A percentile compares a stretch with the other conserved stretches of the same genome.
Conservation (phyloP, 2,888 invertebrate species). For the Dryocosmus kuriphilus region DNA sequence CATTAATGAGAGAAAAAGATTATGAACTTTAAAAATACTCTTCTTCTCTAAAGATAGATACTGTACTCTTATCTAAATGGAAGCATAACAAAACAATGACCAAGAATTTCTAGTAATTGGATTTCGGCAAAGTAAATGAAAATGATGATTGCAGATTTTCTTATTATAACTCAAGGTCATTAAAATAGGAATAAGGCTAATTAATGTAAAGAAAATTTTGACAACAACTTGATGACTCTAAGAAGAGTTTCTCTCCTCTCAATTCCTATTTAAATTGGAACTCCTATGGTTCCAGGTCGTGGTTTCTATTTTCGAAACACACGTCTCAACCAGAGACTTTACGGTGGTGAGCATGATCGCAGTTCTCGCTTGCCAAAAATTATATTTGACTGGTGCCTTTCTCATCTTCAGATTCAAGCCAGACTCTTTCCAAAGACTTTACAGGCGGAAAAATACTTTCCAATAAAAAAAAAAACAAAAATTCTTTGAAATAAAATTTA, state of each 20-base stretch:
- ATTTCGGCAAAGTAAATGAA: background rate
- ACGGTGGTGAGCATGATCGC: constrained; percentile 19
- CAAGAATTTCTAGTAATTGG: background rate
- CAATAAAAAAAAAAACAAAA: background rate
- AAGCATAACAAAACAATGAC: too few species aligned
- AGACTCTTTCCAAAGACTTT: background rate
- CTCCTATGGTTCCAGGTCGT: constrained; percentile 19
- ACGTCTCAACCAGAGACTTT: constrained; percentile 25
- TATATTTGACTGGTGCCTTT: constrained; percentile 43
- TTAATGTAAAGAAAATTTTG: constrained; percentile 12
- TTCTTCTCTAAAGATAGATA: background rate
- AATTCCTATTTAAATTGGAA: constrained; percentile 18
- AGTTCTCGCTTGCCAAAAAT: constrained; percentile 45
- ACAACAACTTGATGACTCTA: background rate
- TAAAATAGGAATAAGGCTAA: background rate
- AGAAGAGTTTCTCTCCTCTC: background rate
- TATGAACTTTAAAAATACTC: background rate
- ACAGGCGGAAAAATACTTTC: background rate
- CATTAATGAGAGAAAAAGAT: background rate
- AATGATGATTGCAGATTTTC: background rate
- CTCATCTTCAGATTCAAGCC: background rate
- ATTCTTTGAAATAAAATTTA: too few species aligned
- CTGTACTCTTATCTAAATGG: background rate
- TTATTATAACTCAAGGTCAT: background rate
- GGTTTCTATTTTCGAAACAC: constrained; percentile 49